Percentiles rank a stretch among this genome's conserved stretches.
Conservation (phyloP, 2,113 vertebrate species). For the Pelecanus crispus region DNA sequence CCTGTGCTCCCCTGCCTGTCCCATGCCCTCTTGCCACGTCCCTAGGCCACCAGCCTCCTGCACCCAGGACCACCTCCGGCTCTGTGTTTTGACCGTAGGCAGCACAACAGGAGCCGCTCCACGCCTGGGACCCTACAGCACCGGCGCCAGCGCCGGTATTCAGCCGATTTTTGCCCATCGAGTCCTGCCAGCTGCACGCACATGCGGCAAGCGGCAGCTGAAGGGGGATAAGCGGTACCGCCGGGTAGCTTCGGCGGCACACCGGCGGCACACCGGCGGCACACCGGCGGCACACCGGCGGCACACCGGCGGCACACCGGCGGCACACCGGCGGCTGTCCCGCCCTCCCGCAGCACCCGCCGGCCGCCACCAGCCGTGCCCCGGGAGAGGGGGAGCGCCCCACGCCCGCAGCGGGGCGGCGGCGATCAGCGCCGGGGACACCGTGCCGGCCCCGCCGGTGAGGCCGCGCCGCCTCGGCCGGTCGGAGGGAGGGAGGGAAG, state of each 20-base stretch:
- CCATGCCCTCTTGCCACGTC: rapidly evolving
- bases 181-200: rapidly evolving
- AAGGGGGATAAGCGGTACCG: rapidly evolving
- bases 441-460: background rate
- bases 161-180: rapidly evolving
- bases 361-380: background rate
- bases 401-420: background rate
- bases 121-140: rapidly evolving
- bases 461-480: background rate
- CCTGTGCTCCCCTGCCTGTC: background rate
- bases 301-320: too few species aligned
- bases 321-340: background rate
- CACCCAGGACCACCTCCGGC: rapidly evolving
- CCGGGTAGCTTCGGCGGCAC: background rate
- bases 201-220: rapidly evolving
- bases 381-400: background rate
- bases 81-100: rapidly evolving
- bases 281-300: too few species aligned
- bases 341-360: background rate
- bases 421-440: background rate
- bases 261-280: too few species aligned
- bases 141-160: rapidly evolving
- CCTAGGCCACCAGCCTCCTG: rapidly evolving
- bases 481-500: background rate
- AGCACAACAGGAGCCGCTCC: rapidly evolving